phyloP scores from a whole-genome alignment of 1,140 invertebrate genomes.

The Macrocentrus cingulum region DNA sequence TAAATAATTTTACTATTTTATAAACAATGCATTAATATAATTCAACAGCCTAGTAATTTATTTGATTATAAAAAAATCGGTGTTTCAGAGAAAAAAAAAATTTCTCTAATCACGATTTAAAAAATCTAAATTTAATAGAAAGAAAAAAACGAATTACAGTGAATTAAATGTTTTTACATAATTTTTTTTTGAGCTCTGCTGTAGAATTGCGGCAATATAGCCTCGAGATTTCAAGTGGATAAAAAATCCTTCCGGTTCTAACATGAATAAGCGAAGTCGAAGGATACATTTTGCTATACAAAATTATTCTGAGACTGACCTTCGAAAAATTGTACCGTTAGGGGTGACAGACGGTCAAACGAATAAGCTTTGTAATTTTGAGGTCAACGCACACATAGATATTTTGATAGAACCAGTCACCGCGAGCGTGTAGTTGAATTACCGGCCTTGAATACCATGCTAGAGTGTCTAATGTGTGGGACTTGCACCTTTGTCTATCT shows the following conservation, averaged over 20 bases:
- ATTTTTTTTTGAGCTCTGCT: not conserved
- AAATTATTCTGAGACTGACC: conserved; percentile 20
- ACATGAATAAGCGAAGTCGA: not conserved
- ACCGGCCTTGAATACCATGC: too few species aligned
- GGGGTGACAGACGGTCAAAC: conserved; percentile 52
- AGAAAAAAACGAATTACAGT: too few species aligned
- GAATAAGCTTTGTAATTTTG: conserved; percentile 5
- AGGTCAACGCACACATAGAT: conserved; percentile 5
- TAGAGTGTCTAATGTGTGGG: conserved; percentile 48
- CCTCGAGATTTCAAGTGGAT: not conserved
- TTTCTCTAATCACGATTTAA: too few species aligned
- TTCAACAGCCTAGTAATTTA: too few species aligned
- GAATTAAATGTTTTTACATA: too few species aligned
- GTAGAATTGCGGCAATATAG: too few species aligned
- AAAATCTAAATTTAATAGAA: too few species aligned
- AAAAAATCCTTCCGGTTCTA: conserved; percentile 17
- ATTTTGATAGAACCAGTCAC: conserved; percentile 35
- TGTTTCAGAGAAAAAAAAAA: too few species aligned
- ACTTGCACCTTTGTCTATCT: too few species aligned
- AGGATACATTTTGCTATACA: not conserved
- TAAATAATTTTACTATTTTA: too few species aligned
- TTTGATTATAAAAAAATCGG: too few species aligned
- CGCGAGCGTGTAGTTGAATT: conserved; percentile 50
- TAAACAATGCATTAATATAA: too few species aligned
- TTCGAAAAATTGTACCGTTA: conserved; percentile 43